phyloP scores from a whole-genome alignment of 2,113 vertebrate species.

The Buteo buteo region DNA sequence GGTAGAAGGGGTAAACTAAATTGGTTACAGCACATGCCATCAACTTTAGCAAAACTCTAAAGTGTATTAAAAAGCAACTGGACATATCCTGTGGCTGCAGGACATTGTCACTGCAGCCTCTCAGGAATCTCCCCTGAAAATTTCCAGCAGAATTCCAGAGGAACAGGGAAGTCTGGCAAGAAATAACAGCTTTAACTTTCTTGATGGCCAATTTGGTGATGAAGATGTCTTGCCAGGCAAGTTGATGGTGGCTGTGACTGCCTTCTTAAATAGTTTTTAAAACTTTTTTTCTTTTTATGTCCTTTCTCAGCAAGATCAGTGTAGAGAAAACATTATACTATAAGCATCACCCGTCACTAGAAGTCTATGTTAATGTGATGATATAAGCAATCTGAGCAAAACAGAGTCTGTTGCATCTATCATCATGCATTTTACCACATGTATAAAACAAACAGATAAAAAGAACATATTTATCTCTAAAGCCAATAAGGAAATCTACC shows the following conservation, averaged over 20 bases:
- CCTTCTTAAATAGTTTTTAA: not conserved
- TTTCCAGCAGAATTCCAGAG: not conserved
- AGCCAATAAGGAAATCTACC: not conserved
- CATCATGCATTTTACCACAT: not conserved
- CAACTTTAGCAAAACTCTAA: not conserved
- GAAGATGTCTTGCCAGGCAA: not conserved
- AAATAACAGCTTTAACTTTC: not conserved
- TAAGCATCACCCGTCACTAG: not conserved
- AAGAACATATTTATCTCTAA: not conserved
- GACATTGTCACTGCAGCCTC: not conserved
- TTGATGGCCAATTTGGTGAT: not conserved
- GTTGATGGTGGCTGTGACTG: not conserved
- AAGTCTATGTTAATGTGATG: not conserved
- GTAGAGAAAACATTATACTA: not conserved
- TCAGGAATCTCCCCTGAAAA: not conserved
- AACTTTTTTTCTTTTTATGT: not conserved
- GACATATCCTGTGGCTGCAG: not conserved
- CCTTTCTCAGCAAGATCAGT: not conserved
- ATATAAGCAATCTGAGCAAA: not conserved
- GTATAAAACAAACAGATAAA: not conserved
- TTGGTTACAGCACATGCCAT: not conserved
- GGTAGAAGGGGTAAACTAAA: not conserved
- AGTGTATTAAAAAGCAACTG: not conserved
- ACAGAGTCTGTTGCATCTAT: not conserved
- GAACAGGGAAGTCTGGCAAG: not conserved